These are phyloP conservation scores for Meteorus colon DNA, from an alignment of 2,888 invertebrate species.

Conservation along the genomic window DNA sequence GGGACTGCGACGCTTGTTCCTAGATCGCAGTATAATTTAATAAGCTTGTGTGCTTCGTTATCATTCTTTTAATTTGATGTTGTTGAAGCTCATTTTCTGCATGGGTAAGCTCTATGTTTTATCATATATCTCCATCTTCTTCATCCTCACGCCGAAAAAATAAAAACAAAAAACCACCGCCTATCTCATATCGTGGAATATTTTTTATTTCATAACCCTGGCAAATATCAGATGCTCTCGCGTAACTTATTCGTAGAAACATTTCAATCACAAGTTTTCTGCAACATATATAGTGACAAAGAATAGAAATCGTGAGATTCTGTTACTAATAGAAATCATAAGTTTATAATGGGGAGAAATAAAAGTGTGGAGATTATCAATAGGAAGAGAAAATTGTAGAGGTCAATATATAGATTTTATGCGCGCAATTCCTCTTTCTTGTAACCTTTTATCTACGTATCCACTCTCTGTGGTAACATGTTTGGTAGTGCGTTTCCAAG, in stretches of 20 bases:
- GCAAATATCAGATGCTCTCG: no score
- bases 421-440: background rate
- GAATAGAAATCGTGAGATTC: no score
- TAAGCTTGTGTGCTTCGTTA: slow-evolving; percentile 18
- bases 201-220: no score
- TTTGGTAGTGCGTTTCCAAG: slow-evolving; percentile 34
- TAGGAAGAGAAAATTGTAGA: background rate
- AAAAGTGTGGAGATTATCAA: background rate
- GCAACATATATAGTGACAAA: no score
- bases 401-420: background rate
- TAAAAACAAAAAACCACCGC: no score
- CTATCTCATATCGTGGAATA: background rate
- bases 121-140: background rate
- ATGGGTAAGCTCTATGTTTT: slow-evolving; percentile 45
- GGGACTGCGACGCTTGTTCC: slow-evolving; percentile 30
- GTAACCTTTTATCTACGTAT: slow-evolving; percentile 32
- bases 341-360: background rate
- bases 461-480: slow-evolving; percentile 36
- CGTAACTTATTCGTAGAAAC: no score
- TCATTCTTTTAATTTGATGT: background rate
- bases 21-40: slow-evolving; percentile 20
- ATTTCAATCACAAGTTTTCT: no score
- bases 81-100: slow-evolving; percentile 38
- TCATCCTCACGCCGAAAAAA: no score
- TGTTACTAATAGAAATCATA: background rate